These are phyloP conservation scores for Chaetops frenatus DNA, from an alignment of 2,113 vertebrate genomes.

Conservation along the genomic window DNA sequence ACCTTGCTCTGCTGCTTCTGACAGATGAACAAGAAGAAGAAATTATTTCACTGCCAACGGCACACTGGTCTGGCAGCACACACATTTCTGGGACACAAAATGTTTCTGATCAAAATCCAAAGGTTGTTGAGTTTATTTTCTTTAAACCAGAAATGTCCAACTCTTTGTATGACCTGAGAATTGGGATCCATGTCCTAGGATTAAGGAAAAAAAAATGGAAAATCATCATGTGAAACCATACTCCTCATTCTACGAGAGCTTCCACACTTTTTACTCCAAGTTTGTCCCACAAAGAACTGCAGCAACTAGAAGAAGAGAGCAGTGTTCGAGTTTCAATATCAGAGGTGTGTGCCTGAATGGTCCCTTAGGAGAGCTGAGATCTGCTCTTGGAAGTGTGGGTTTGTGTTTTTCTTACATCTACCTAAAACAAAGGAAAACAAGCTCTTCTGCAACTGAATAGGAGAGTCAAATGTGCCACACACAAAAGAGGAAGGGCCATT, in stretches of 20 bases:
- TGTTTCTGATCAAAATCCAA: neutral
- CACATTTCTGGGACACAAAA: neutral
- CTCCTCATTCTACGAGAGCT: neutral
- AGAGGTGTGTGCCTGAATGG: neutral
- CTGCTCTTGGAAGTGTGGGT: neutral
- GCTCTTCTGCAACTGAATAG: constrained; percentile 11
- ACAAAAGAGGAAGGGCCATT: constrained; percentile 34
- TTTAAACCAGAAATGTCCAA: neutral
- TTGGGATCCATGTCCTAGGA: neutral
- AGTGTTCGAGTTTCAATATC: neutral
- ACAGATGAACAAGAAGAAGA: neutral
- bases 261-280: neutral
- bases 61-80: neutral
- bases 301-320: neutral
- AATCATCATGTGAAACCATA: neutral
- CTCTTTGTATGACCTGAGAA: neutral
- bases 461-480: neutral
- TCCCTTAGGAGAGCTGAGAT: neutral
- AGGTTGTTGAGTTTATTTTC: neutral
- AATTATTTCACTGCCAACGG: neutral
- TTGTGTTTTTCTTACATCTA: neutral
- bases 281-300: neutral
- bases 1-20: neutral
- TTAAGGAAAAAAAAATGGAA: neutral
- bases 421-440: constrained; percentile 40